Evolutionary conservation across 2,888 invertebrate genomes (phyloP).

Genomic region (Morpho deidamia): DNA sequence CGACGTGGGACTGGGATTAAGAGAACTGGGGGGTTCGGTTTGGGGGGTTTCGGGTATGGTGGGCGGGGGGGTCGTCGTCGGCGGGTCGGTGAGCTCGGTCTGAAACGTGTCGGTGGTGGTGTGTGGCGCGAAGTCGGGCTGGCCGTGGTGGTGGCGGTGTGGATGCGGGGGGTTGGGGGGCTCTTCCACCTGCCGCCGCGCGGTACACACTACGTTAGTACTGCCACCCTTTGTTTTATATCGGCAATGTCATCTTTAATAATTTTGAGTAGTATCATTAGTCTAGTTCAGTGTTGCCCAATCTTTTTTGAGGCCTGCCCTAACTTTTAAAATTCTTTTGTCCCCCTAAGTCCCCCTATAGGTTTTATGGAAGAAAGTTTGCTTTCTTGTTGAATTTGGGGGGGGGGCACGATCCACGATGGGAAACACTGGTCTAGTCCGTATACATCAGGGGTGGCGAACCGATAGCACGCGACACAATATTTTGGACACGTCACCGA

Average conservation of each 20-base stretch:
- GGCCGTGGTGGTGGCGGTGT: slow-evolving; percentile 71
- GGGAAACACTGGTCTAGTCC: too few relatives aligned
- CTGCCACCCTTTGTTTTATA: slow-evolving; percentile 43
- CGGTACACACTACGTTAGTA: slow-evolving; percentile 69
- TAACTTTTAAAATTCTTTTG: too few relatives aligned
- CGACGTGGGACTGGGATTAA: slow-evolving; percentile 32
- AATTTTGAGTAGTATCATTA: too few relatives aligned
- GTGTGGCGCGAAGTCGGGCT: slow-evolving; percentile 49
- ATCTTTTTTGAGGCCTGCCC: too few relatives aligned
- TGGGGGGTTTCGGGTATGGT: slow-evolving; percentile 21
- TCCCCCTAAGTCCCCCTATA: too few relatives aligned
- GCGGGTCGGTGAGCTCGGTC: slow-evolving; percentile 54
- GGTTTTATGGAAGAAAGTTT: too few relatives aligned
- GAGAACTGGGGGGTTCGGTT: slow-evolving; percentile 18
- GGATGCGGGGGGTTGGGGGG: slow-evolving; percentile 48
- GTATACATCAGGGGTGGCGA: too few relatives aligned
- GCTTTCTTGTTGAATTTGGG: too few relatives aligned
- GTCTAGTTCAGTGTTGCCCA: too few relatives aligned
- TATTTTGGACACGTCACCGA: too few relatives aligned
- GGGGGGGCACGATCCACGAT: too few relatives aligned
- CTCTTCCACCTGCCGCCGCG: slow-evolving; percentile 52
- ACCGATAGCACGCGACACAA: too few relatives aligned
- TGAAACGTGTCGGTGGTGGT: slow-evolving; percentile 70
- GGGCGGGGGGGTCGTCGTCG: slow-evolving; percentile 34
- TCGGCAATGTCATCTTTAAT: slow-evolving; percentile 14